Conservation (phyloP, 1,140 invertebrate species). For the Parapsyche elsis region DNA sequence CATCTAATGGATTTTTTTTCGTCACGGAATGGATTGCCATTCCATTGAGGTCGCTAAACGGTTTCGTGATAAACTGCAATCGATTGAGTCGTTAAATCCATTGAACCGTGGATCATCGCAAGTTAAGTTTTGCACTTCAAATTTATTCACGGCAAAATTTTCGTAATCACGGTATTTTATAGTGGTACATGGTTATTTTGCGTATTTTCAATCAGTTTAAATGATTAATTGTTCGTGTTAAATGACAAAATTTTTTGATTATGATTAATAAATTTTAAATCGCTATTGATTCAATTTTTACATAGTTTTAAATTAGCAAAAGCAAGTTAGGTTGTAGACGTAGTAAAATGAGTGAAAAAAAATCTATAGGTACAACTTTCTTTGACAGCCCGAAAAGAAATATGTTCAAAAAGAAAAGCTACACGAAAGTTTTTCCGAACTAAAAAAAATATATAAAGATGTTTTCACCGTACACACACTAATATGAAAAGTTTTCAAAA, state of each 20-base stretch:
- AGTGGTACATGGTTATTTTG: too few species aligned
- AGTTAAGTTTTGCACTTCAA: too few species aligned
- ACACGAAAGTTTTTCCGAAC: background rate
- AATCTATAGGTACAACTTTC: background rate
- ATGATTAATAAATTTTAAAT: too few species aligned
- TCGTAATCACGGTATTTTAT: too few species aligned
- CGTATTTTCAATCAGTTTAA: too few species aligned
- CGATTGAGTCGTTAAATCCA: conserved; percentile 17
- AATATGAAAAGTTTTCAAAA: conserved; percentile 15
- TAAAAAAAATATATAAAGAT: background rate
- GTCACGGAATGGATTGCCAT: conserved; percentile 9
- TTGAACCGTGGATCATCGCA: conserved; percentile 11
- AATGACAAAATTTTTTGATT: too few species aligned
- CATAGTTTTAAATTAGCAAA: too few species aligned
- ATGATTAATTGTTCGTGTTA: too few species aligned
- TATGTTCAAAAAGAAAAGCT: conserved; percentile 12
- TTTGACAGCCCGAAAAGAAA: conserved; percentile 2
- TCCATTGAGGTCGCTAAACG: conserved; percentile 15
- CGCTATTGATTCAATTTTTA: too few species aligned
- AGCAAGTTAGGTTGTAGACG: too few species aligned
- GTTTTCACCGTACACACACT: background rate
- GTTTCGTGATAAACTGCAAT: conserved; percentile 13
- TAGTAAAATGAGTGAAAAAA: background rate
- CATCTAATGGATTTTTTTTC: background rate
- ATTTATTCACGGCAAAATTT: too few species aligned